Evolutionary conservation across 92 coral and sea anemone genomes (phyloP), one percentile per base, ranked within the genome.

Genomic region (Heteractis magnifica): DNA sequence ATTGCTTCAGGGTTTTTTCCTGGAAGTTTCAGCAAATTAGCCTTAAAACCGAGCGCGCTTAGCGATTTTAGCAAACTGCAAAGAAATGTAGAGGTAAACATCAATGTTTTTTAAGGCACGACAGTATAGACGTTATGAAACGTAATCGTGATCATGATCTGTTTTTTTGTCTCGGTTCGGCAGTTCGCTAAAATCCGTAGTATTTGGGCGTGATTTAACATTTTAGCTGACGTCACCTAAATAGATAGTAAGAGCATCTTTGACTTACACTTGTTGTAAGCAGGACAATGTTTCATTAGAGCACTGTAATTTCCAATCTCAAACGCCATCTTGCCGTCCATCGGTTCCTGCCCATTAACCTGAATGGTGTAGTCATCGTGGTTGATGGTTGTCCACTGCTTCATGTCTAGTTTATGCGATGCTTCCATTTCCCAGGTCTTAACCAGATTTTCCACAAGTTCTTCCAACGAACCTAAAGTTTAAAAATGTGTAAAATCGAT

Each of bases 401-500:
- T 84, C 13, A 65, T 6, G 62, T 88, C 81, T 11, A 79, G 74
- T 76, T 94, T 94, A 65, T 94, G 98, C 4, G 94, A 87, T 2
- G 93, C 93, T 55, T 94, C 98, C 95, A 94, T 89, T 72, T 94
- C 98, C 95, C 93, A 94, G 4, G 90, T 88, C 70, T 92, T 94
- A 53, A 92, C 95, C 65, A 92, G 77, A 60, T 94, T 88, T 82
- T 92, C 95, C 10, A 94, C 92, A 58, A 82, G 76, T 75, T 88
- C 89, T 78, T 93, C 94, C 65, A 93, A 84, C 51, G 94, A 92
- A 11, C 90, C 94, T 41, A 78, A 82, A 81, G 82, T 20, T 23
- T 21, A 68, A 23, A 68, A 19, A 6, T 19, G 49, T 11, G 19
- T 62, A 16, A 4, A 62, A 19, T 53, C 10, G 10, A 55, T 8